Conservation (phyloP, 2,113 vertebrate genomes). For the Larimichthys polyactis region DNA sequence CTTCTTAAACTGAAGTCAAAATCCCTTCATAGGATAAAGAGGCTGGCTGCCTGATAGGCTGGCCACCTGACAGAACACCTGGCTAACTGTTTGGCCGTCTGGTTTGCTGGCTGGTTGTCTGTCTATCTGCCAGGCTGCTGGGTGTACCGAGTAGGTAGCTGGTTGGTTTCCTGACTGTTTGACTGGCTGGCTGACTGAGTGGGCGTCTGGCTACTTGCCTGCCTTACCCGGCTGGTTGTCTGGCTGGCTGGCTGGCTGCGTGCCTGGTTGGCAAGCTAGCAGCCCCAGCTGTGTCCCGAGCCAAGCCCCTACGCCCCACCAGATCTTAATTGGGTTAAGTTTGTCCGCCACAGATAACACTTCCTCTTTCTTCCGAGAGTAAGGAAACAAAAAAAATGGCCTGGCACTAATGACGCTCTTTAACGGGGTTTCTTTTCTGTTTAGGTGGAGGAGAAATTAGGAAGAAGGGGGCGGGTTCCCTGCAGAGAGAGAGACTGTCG, state of each 20-base stretch:
- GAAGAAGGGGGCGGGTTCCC: conserved; percentile 78
- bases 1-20: conserved; percentile 5
- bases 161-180: conserved; percentile 45
- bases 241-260: conserved; percentile 59
- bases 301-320: conserved; percentile 83
- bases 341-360: conserved; percentile 89
- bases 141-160: conserved; percentile 33
- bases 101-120: conserved; percentile 33
- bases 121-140: conserved; percentile 30
- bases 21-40: conserved; percentile 22
- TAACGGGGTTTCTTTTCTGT: conserved; percentile 84
- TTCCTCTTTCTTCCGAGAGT: conserved; percentile 86
- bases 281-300: conserved; percentile 75
- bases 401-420: conserved; percentile 87
- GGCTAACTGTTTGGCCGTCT: conserved; percentile 27
- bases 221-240: conserved; percentile 53
- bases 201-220: conserved; percentile 54
- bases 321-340: conserved; percentile 89
- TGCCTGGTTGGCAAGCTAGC: conserved; percentile 75
- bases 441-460: conserved; percentile 86
- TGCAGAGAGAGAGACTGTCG: conserved; percentile 75
- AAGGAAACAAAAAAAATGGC: conserved; percentile 69
- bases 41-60: conserved; percentile 16
- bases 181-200: conserved; percentile 60
- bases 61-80: conserved; percentile 28